Evolutionary conservation across 2,888 invertebrate genomes (phyloP).

Genomic region (Conops quadrifasciatus): DNA sequence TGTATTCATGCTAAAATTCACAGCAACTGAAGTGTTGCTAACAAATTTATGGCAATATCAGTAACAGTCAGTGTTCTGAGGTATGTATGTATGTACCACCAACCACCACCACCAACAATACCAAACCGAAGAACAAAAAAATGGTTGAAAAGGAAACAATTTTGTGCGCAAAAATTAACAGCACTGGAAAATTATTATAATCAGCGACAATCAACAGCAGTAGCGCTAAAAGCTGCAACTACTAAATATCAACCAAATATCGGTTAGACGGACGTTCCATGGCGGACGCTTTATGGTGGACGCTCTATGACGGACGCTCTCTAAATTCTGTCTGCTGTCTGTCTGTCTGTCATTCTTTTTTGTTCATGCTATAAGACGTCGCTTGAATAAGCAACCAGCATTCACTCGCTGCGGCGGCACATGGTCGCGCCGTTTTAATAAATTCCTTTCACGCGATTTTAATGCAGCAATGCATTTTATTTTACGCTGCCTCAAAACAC

Average conservation of each 20-base stretch:
- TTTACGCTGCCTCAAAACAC: background rate
- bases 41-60: slow-evolving; percentile 33
- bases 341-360: too few species aligned
- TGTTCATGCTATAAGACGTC: too few species aligned
- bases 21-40: slow-evolving; percentile 22
- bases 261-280: background rate
- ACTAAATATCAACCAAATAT: background rate
- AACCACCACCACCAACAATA: too few species aligned
- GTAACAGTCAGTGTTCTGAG: slow-evolving; percentile 48
- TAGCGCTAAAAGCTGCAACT: slow-evolving; percentile 1
- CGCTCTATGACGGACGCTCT: background rate
- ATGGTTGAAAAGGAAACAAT: background rate
- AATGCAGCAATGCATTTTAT: slow-evolving; percentile 16
- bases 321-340: too few species aligned
- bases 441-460: slow-evolving; percentile 32
- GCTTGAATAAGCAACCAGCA: too few species aligned
- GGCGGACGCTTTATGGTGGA: too few species aligned
- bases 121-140: too few species aligned
- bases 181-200: slow-evolving; percentile 20
- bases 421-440: slow-evolving; percentile 25
- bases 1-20: background rate
- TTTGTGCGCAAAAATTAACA: slow-evolving; percentile 16
- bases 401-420: too few species aligned
- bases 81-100: too few species aligned
- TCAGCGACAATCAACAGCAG: slow-evolving; percentile 21